Evolutionary conservation across 2,888 invertebrate genomes (phyloP).

Genomic region (Heliconius ethilla): DNA sequence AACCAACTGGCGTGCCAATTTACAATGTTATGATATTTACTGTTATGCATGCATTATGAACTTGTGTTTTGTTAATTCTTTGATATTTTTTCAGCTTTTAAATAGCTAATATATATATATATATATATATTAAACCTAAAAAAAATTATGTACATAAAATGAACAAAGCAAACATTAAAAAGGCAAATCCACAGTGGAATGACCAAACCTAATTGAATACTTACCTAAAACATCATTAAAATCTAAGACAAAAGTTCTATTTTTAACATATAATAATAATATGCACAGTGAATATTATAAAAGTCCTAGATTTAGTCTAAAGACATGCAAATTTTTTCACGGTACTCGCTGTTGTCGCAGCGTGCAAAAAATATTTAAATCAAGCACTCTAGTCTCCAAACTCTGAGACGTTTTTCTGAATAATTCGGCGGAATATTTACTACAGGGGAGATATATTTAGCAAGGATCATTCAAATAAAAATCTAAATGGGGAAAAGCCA

Average conservation of each 20-base stretch:
- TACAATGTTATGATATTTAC: conserved; percentile 33
- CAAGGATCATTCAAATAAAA: conserved; percentile 15
- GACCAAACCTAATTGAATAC: too few species aligned
- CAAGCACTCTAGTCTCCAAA: conserved; percentile 37
- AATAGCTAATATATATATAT: too few species aligned
- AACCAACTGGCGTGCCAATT: conserved; percentile 38
- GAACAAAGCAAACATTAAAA: too few species aligned
- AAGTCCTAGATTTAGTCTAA: conserved; percentile 37
- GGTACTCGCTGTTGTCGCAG: conserved; percentile 31
- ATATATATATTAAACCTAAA: too few species aligned
- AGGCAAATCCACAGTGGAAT: too few species aligned
- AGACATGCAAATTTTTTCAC: conserved; percentile 37
- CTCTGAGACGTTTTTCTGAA: conserved; percentile 36
- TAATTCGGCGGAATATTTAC: conserved; percentile 27
- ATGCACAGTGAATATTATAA: conserved; percentile 11
- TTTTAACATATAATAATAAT: background rate
- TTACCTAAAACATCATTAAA: background rate
- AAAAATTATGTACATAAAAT: too few species aligned
- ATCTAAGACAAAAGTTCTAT: background rate
- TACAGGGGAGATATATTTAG: conserved; percentile 19
- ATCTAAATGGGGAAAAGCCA: conserved; percentile 26
- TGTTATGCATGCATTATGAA: background rate
- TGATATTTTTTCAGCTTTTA: background rate
- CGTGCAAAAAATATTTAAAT: conserved; percentile 37
- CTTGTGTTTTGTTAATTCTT: background rate